These are phyloP conservation scores for Hyposoter didymator DNA, from an alignment of 2,888 invertebrate genomes.

Conservation along the genomic window DNA sequence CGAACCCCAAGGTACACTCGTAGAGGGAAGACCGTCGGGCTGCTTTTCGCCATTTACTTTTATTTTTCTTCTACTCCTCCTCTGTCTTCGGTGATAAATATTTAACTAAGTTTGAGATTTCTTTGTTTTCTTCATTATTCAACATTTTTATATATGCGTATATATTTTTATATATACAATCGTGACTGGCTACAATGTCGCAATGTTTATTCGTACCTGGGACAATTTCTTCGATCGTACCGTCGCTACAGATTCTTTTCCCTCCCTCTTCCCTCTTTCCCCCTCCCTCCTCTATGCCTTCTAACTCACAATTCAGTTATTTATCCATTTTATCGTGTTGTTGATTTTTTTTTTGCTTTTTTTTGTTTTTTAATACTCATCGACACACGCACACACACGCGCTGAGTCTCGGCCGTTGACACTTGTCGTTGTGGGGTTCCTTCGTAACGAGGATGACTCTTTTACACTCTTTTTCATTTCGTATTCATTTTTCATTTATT, in stretches of 20 bases:
- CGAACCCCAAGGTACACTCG: conserved; percentile 62
- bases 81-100: conserved; percentile 44
- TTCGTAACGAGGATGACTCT: conserved; percentile 66
- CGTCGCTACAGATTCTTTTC: conserved; percentile 10
- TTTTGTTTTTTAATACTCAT: conserved; percentile 16
- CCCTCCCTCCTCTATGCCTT: not conserved
- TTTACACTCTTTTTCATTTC: conserved; percentile 48
- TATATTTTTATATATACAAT: conserved; percentile 21
- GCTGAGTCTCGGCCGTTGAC: conserved; percentile 66
- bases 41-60: conserved; percentile 38
- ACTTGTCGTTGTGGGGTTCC: conserved; percentile 70
- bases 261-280: conserved; percentile 9
- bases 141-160: conserved; percentile 42
- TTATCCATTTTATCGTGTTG: not conserved
- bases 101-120: conserved; percentile 57
- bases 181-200: conserved; percentile 15
- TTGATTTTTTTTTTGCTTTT: not conserved
- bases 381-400: conserved; percentile 44
- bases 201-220: conserved; percentile 10
- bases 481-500: conserved; percentile 19
- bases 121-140: conserved; percentile 50
- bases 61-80: conserved; percentile 48
- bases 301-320: not conserved
- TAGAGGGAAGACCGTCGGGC: conserved; percentile 68
- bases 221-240: conserved; percentile 3